Evolutionary conservation across 2,888 invertebrate species (phyloP).

Genomic region (Calameuta idolon): DNA sequence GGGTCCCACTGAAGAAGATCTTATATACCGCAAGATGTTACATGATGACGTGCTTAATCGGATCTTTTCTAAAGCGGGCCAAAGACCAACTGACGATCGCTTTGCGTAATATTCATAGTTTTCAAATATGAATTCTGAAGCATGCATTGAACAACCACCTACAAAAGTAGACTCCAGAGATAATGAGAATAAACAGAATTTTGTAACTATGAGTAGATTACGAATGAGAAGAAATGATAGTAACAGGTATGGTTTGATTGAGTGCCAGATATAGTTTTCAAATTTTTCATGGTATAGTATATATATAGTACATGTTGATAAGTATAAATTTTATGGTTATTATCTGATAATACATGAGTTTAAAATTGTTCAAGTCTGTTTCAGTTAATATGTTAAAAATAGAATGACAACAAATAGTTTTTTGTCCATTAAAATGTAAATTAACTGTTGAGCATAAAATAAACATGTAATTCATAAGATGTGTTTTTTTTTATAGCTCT

Average conservation of each 20-base stretch:
- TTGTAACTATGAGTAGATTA: slow-evolving; percentile 15
- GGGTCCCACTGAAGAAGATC: neutral
- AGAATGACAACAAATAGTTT: neutral
- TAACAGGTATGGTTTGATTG: slow-evolving; percentile 25
- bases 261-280: neutral
- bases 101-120: neutral
- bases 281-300: neutral
- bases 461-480: slow-evolving; percentile 6
- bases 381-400: neutral
- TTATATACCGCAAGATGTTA: neutral
- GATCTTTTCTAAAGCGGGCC: neutral
- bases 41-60: neutral
- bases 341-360: neutral
- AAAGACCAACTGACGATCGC: neutral
- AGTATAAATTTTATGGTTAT: neutral
- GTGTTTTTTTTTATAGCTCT: slow-evolving; percentile 7
- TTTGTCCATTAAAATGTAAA: slow-evolving; percentile 5
- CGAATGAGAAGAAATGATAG: slow-evolving; percentile 19
- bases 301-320: neutral
- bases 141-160: neutral
- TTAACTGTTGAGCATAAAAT: slow-evolving; percentile 13
- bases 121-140: neutral
- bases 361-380: neutral
- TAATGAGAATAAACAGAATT: slow-evolving; percentile 8
- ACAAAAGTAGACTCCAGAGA: neutral